Base-by-base conservation (phyloP, 2,113 vertebrate species). In the Stigmatopora argus region DNA sequence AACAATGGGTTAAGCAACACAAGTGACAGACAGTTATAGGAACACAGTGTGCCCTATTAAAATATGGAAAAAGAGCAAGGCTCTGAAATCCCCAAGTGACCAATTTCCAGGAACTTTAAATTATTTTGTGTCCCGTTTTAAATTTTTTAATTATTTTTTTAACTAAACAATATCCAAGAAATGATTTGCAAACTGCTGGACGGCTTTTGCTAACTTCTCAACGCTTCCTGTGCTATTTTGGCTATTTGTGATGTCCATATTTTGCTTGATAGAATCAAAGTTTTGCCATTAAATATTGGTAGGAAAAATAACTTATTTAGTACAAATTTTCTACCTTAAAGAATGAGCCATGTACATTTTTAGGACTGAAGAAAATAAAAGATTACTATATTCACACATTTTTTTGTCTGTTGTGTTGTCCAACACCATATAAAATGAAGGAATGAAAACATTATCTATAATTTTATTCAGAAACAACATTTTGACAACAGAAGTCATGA, bases 361-460 rank as follows among this genome's bases (percentile, higher is more conserved):
- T 89, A 87, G 82, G 78, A 88, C 83, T 91, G 91, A 88, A 92
- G 80, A 70, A 92, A 94, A 93, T 94, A 95, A 96, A 94, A 90
- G 82, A 92, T 89, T 93, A 31, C 26, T 31, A 88, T 94, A 91
- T 94, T 93, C 86, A 85, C 82, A 85, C 66, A 35, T 1, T 72
- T 48, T 58, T 18, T 19, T 63, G 41, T 70, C 52, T 64, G 48
- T n/a, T 17, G 5, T 41, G 2, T 2, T 41, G 7, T 41, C 7
- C 38, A 31, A 31, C 26, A 9, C 7, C 38, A 41, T 41, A 5
- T 1, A 41, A 41, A 41, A 41, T 41, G 38, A 7, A 41, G 9
- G 38, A 8, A 41, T 41, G 38, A 41, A 41, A 41, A 41, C 38
- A 41, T 8, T 9, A 10, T 41, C 9, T 41, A 41, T 41, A 41